Evolutionary conservation across 2,113 vertebrate genomes (phyloP).

Genomic region (Hirundichthys speculiger): DNA sequence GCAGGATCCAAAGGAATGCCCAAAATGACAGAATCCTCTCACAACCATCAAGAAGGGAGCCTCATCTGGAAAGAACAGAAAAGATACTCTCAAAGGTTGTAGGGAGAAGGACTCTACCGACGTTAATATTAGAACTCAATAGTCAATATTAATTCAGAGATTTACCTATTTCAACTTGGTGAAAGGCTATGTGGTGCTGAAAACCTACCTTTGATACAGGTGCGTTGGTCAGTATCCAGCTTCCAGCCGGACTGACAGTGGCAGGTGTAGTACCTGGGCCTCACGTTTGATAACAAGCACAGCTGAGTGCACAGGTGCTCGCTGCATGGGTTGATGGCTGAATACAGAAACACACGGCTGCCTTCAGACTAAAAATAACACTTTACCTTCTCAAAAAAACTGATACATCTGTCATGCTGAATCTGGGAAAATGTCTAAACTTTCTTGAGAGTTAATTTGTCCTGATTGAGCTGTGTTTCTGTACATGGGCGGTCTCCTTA

Average conservation of each 20-base stretch:
- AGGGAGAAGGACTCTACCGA: no score
- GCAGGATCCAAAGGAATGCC: conserved; percentile 77
- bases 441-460: no score
- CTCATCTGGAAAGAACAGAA: conserved; percentile 38
- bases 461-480: no score
- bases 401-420: neutral
- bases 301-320: conserved; percentile 86
- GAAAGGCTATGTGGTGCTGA: neutral
- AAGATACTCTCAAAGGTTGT: neutral
- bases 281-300: conserved; percentile 87
- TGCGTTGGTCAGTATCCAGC: conserved; percentile 83
- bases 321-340: conserved; percentile 86
- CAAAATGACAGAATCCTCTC: conserved; percentile 73
- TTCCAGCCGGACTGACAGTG: conserved; percentile 92
- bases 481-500: no score
- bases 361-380: neutral
- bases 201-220: conserved; percentile 86
- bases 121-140: no score
- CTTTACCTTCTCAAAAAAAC: neutral
- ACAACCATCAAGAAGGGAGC: conserved; percentile 78
- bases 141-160: neutral
- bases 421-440: neutral
- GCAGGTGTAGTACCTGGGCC: conserved; percentile 86
- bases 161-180: neutral
- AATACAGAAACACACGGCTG: conserved; percentile 36